Evolutionary conservation across 2,888 invertebrate species (phyloP), one percentile per base, ranked within the genome.

Genomic region (Polia nebulosa): DNA sequence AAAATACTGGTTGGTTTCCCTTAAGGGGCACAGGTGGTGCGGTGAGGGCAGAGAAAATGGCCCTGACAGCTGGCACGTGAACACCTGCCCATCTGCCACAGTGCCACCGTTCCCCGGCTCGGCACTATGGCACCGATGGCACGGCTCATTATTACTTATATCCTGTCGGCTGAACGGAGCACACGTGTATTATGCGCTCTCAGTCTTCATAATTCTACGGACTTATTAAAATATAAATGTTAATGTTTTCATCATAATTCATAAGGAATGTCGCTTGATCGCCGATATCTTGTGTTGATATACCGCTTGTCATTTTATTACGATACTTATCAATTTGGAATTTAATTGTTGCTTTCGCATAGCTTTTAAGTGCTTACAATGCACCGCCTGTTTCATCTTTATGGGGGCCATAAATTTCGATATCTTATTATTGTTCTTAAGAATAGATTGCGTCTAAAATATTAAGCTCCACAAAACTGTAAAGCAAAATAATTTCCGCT

Each of bases 41-140:
- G 81, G 80, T 77, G 70, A 63, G 73, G 71, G 81, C 82, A 83
- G 74, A 74, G 84, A 82, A 82, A 85, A 84, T 82, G 79, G 68
- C 63, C 64, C 67, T 82, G 90, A 87, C 92, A 92, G 91, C 89
- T 91, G 90, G 90, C 88, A 87, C 85, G 85, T 87, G 89, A 81
- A 72, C 93, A 92, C 92, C 92, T 93, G 93, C 88, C 85, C 89
- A 88, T 90, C 89, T 90, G 91, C 86, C 83, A 66, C 59, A 75
- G 76, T 69, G 75, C 70, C 72, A 52, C 60, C 74, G 76, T 69
- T 73, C 70, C 72, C 44, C 51, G 63, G 63, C 73, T 53, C 32
- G 20, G 20, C 20, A 32, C 75, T 72, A 70, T 72, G 65, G n/a
- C n/a, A n/a, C n/a, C n/a, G n/a, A n/a, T n/a, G n/a, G n/a, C n/a